These are phyloP conservation scores for Neelides sp. DNA, from an alignment of 1,140 invertebrate species.

Conservation along the genomic window DNA sequence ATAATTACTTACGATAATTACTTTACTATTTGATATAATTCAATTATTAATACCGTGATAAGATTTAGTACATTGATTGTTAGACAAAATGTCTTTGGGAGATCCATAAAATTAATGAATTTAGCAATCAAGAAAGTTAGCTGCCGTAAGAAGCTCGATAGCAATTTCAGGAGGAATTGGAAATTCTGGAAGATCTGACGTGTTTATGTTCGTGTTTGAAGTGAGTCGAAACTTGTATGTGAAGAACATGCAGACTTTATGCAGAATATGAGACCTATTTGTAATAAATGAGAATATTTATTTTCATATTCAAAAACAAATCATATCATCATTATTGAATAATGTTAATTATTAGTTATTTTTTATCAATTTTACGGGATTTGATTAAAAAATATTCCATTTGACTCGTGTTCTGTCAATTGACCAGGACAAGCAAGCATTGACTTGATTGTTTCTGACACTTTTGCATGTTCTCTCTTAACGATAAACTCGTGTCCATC, in stretches of 20 bases:
- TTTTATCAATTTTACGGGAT: slow-evolving; percentile 67
- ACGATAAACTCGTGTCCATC: slow-evolving; percentile 97
- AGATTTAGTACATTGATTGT: no score
- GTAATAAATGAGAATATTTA: slow-evolving; percentile 22
- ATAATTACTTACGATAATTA: no score
- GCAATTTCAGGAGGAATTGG: slow-evolving; percentile 93
- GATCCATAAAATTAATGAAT: no score
- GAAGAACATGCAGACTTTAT: slow-evolving; percentile 99
- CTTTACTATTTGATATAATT: no score
- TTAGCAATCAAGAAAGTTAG: slow-evolving; percentile 98
- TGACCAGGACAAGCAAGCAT: slow-evolving; percentile 93
- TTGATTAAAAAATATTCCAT: slow-evolving; percentile 97
- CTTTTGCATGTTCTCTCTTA: slow-evolving; percentile 90
- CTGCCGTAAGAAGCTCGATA: slow-evolving; percentile 95
- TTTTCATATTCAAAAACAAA: no score
- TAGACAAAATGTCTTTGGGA: no score
- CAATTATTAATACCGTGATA: no score
- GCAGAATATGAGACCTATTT: slow-evolving; percentile 86
- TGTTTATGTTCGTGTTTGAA: no score
- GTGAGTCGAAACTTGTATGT: slow-evolving; percentile 98
- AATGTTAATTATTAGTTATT: no score
- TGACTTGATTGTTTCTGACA: slow-evolving; percentile 94
- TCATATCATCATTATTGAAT: no score
- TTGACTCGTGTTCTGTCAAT: slow-evolving; percentile 97
- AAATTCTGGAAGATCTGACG: slow-evolving; percentile 99